A percentile compares a stretch with the other conserved stretches of the same genome.
These are phyloP conservation scores for Medauroidea extradentata DNA, from an alignment of 1,140 invertebrate genomes.

Conservation along the genomic window DNA sequence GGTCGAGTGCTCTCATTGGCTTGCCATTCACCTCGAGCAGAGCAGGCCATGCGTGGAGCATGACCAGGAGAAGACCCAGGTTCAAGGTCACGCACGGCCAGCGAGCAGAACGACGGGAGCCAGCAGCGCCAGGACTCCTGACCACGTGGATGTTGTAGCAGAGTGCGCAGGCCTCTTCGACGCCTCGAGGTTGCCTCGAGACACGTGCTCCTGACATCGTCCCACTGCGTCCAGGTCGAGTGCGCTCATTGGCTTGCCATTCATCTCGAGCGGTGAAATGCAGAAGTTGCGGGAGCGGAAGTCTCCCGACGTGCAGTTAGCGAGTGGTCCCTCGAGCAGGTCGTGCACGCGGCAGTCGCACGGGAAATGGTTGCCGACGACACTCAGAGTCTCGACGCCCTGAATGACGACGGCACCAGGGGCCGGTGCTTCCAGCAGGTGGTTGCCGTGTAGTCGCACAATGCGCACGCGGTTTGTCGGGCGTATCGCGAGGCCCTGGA, in stretches of 20 bases:
- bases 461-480: constrained; percentile 61
- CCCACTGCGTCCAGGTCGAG: constrained; percentile 64
- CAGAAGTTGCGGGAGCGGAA: constrained; percentile 75
- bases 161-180: constrained; percentile 20
- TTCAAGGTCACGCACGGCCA: neutral
- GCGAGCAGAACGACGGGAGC: neutral
- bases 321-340: constrained; percentile 65
- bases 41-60: too few species aligned
- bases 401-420: constrained; percentile 60
- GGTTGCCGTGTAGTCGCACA: constrained; percentile 71
- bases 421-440: constrained; percentile 67
- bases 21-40: too few species aligned
- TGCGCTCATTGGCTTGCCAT: constrained; percentile 64
- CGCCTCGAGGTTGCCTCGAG: constrained; percentile 59
- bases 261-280: constrained; percentile 76
- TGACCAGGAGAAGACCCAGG: too few species aligned
- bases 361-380: constrained; percentile 73
- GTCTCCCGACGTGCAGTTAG: constrained; percentile 49
- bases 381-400: constrained; percentile 59
- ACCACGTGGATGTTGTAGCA: neutral
- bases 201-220: constrained; percentile 59
- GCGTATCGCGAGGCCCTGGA: constrained; percentile 64
- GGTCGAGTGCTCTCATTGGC: too few species aligned
- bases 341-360: constrained; percentile 77
- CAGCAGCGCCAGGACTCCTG: neutral